Evolutionary conservation across 2,113 vertebrate species (phyloP).

Genomic region (Corythaixoides concolor): DNA sequence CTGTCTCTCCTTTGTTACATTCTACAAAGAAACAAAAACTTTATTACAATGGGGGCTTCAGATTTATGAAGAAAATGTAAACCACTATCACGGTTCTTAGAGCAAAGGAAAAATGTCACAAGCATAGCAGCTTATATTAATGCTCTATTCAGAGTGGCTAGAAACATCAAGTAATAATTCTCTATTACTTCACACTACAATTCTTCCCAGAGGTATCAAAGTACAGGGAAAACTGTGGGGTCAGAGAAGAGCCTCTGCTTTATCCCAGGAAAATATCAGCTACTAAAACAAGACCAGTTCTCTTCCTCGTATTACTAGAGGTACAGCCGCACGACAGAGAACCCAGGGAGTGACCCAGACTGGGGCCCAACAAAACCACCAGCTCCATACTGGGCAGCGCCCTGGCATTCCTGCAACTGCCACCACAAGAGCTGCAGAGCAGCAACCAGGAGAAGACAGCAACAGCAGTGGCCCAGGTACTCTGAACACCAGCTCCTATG

Average conservation of each 20-base stretch:
- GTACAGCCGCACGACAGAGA: neutral
- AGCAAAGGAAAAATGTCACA: neutral
- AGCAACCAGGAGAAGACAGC: neutral
- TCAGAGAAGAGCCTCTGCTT: neutral
- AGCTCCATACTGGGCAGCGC: neutral
- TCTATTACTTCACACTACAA: neutral
- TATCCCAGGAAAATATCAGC: neutral
- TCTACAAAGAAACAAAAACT: constrained; percentile 73
- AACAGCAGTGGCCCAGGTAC: neutral
- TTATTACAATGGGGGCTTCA: neutral
- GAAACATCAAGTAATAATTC: neutral
- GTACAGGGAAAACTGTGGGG: neutral
- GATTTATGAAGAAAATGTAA: neutral
- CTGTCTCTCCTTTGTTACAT: constrained; percentile 94
- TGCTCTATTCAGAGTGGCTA: neutral
- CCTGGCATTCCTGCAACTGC: neutral
- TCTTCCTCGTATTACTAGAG: neutral
- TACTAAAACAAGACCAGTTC: neutral
- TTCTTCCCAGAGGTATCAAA: neutral
- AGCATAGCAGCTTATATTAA: neutral
- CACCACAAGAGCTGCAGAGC: neutral
- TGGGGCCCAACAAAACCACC: neutral
- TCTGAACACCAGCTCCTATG: neutral
- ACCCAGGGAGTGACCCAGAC: neutral
- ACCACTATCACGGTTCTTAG: neutral